These are phyloP conservation scores for Tridacna crocea DNA, from an alignment of 2,888 invertebrate genomes.

Conservation along the genomic window DNA sequence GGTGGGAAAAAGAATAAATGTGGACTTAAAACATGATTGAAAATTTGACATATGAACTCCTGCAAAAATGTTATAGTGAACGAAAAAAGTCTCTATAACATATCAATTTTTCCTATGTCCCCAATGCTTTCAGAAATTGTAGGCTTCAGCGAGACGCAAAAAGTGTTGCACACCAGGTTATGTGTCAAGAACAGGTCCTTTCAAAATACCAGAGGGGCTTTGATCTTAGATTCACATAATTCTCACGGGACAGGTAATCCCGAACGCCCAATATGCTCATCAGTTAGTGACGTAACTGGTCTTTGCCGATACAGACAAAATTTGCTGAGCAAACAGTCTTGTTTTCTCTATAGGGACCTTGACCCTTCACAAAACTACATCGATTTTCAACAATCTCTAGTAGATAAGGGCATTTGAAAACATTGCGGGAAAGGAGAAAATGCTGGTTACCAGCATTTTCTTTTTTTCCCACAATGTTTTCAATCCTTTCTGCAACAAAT, in stretches of 20 bases:
- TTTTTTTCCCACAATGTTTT: not conserved
- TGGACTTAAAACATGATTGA: no score
- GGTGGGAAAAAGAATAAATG: no score
- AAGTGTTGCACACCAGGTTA: no score
- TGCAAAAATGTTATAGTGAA: no score
- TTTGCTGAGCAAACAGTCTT: slow-evolving; percentile 10
- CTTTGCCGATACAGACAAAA: not conserved
- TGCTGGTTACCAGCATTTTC: slow-evolving; percentile 2
- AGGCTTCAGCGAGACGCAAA: no score
- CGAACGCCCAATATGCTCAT: slow-evolving; percentile 27
- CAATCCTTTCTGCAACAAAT: no score
- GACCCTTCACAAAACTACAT: not conserved
- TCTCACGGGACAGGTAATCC: not conserved
- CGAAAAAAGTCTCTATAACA: no score
- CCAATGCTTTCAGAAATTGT: no score
- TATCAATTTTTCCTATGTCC: no score
- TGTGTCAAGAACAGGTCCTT: not conserved
- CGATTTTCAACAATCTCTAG: not conserved
- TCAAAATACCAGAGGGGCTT: slow-evolving; percentile 6
- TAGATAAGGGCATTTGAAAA: not conserved
- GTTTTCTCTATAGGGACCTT: not conserved
- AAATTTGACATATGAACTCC: no score
- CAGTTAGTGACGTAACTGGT: slow-evolving; percentile 6
- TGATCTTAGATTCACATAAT: slow-evolving; percentile 4
- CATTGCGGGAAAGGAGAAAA: not conserved